A percentile compares a stretch with the other conserved stretches of the same genome.
Conservation (phyloP, 1,140 invertebrate species). For the Manduca sexta region DNA sequence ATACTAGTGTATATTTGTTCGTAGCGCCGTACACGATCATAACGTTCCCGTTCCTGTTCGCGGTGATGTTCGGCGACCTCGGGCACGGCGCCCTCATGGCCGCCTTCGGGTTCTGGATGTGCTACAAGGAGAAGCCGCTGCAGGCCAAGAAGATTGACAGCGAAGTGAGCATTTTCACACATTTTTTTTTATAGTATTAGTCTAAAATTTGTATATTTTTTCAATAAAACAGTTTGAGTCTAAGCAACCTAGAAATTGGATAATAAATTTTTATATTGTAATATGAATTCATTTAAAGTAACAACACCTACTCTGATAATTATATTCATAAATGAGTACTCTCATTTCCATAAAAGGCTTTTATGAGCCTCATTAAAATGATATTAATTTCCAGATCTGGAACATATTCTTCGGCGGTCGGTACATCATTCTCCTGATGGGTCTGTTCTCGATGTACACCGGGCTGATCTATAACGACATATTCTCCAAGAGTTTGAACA, state of each 20-base stretch:
- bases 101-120: background rate
- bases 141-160: background rate
- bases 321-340: too few species aligned
- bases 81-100: background rate
- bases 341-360: too few species aligned
- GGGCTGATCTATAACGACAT: background rate
- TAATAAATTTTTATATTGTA: too few species aligned
- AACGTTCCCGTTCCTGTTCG: background rate
- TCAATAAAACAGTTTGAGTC: too few species aligned
- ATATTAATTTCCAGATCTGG: background rate
- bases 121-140: background rate
- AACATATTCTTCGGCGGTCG: background rate
- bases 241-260: too few species aligned
- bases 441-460: background rate
- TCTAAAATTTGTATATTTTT: too few species aligned
- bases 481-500: background rate
- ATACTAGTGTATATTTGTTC: background rate
- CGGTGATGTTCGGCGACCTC: background rate
- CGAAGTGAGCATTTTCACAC: too few species aligned
- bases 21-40: background rate
- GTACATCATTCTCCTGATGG: background rate
- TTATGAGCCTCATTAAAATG: too few species aligned
- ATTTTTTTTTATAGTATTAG: too few species aligned
- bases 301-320: too few species aligned
- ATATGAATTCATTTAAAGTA: too few species aligned